Percentiles rank a stretch among this genome's conserved stretches.
Conservation (phyloP, 2,888 invertebrate genomes). For the Polylopha cassiicola region DNA sequence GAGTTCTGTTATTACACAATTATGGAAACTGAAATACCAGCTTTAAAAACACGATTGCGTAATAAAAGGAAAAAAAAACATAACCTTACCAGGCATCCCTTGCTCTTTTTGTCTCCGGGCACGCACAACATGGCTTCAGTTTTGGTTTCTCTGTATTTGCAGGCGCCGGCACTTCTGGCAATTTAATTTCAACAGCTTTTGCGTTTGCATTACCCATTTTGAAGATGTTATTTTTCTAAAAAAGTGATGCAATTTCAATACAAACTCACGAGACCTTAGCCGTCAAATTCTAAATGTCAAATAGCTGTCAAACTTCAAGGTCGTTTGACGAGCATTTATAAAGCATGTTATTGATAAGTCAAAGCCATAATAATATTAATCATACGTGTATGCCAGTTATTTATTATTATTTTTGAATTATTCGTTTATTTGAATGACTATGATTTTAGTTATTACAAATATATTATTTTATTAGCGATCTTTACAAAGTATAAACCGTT, state of each 20-base stretch:
- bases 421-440: too few relatives aligned
- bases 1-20: too few relatives aligned
- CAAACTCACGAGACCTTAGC: constrained; percentile 14
- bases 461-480: too few relatives aligned
- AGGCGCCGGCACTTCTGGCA: constrained; percentile 42
- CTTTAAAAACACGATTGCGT: constrained; percentile 69
- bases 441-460: too few relatives aligned
- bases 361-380: neutral
- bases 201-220: constrained; percentile 69
- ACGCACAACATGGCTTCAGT: constrained; percentile 96
- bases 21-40: neutral
- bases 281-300: neutral
- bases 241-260: constrained; percentile 13
- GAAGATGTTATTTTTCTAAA: constrained; percentile 11
- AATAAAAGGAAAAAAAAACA: constrained; percentile 41
- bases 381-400: neutral
- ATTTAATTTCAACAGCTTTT: constrained; percentile 59
- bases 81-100: constrained; percentile 92
- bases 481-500: too few relatives aligned
- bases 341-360: constrained; percentile 4
- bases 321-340: constrained; percentile 2
- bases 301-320: constrained; percentile 5
- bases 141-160: constrained; percentile 81
- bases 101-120: constrained; percentile 94
- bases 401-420: too few relatives aligned